phyloP scores from a whole-genome alignment of 2,113 vertebrate species.

The Mus pahari region DNA sequence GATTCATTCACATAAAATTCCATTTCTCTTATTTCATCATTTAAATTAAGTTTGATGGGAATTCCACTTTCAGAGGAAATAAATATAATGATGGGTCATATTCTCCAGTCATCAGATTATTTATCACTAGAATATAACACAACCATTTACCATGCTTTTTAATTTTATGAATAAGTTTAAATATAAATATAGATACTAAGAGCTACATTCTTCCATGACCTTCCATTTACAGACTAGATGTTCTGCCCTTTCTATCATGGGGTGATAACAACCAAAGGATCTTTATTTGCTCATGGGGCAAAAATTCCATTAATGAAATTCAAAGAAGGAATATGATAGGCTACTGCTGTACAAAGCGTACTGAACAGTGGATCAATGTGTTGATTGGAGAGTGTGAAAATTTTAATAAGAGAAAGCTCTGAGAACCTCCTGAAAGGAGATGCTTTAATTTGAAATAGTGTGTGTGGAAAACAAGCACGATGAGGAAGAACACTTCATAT shows the following conservation, averaged over 20 bases:
- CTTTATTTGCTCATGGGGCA: background rate
- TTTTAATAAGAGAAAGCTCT: background rate
- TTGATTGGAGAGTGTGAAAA: background rate
- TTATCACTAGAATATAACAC: too few species aligned
- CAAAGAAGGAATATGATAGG: background rate
- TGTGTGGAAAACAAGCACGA: background rate
- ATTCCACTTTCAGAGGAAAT: background rate
- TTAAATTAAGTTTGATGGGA: background rate
- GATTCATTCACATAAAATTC: background rate
- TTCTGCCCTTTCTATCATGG: rapidly evolving
- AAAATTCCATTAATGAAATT: background rate
- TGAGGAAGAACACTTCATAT: too few species aligned
- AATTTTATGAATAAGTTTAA: background rate
- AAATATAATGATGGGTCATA: background rate
- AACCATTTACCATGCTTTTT: background rate
- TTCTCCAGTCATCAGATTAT: background rate
- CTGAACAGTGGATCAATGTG: background rate
- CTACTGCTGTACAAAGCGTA: background rate
- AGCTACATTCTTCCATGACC: too few species aligned
- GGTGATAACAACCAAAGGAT: background rate
- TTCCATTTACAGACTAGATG: background rate
- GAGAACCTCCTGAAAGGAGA: background rate
- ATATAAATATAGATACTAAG: background rate
- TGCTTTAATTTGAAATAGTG: background rate
- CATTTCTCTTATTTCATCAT: background rate